These are phyloP conservation scores for Cotesia chilonis DNA, from an alignment of 1,140 invertebrate species.

Conservation along the genomic window DNA sequence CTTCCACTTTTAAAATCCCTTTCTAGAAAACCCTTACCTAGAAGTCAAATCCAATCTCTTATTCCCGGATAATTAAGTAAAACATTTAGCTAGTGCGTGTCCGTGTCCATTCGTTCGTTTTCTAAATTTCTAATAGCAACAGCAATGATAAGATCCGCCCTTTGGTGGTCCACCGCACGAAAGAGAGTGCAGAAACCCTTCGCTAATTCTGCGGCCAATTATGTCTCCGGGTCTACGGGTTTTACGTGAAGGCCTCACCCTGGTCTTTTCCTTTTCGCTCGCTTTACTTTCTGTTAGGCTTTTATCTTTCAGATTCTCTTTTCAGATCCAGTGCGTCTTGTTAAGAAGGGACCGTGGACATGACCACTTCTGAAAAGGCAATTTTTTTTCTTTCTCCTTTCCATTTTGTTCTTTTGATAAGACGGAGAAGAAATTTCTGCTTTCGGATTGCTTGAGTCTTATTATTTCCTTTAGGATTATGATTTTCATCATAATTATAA, in stretches of 20 bases:
- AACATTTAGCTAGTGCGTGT: slow-evolving; percentile 52
- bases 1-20: not conserved
- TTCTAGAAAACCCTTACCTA: slow-evolving; percentile 28
- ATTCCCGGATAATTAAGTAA: slow-evolving; percentile 50
- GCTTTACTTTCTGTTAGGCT: slow-evolving; percentile 23
- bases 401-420: slow-evolving; percentile 6
- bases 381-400: slow-evolving; percentile 10
- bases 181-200: slow-evolving; percentile 46
- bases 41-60: slow-evolving; percentile 55
- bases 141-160: slow-evolving; percentile 32
- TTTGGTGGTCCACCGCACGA: slow-evolving; percentile 47
- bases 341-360: not conserved
- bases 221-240: slow-evolving; percentile 37
- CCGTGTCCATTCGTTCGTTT: slow-evolving; percentile 52
- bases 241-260: slow-evolving; percentile 39
- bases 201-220: slow-evolving; percentile 58
- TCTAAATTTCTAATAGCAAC: slow-evolving; percentile 44
- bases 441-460: not conserved
- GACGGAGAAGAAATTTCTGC: not conserved
- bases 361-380: slow-evolving; percentile 15
- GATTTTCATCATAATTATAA: no score
- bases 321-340: not conserved
- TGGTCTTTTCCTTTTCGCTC: slow-evolving; percentile 33
- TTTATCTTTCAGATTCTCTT: slow-evolving; percentile 15
- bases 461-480: no score